Evolutionary conservation across 2,797 vertebrate genomes (phyloP), one percentile per base, ranked within the genome.

Genomic region (Lates japonicus): DNA sequence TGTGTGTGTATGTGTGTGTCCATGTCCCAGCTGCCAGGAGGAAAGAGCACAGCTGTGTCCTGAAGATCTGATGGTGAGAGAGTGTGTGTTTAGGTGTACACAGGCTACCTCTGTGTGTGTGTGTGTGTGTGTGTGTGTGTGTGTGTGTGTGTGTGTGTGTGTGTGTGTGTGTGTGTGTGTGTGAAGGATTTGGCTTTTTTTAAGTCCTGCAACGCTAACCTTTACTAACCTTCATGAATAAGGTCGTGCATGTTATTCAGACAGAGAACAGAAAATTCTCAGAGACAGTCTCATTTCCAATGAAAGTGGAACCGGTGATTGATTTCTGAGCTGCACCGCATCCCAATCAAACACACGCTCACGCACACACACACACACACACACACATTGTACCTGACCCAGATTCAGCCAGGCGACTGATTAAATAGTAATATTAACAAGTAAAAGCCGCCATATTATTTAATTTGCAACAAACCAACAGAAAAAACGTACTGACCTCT

Each of bases 1-100:
- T 71, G 70, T 68, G 42, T 71, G 51, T 80, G 41, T 80, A 42
- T 37, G 25, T 55, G 51, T 44, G 59, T 67, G 44, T 74, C 25
- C 5, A 20, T 69, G 42, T 81, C 65, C 55, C 72, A 88, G 79
- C 81, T 86, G 84, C 65, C 78, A 73, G 48, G 82, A 78, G 78
- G 68, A 73, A 70, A 68, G 63, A 71, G 44, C 37, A 76, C 86
- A 92, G 86, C 87, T 92, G 86, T 86, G 78, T 70, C 33, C 70
- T 72, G 62, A 76, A 81, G 35, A 35, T 74, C 72, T n/a, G 51
- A 29, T 22, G 33, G 14, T 52, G 39, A 44, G 44, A 20, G 71
- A 35, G 60, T 55, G 70, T 81, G 64, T 60, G 39, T 46, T 16
- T 59, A 14, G 54, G 35, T 46, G n/a, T n/a, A n/a, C n/a, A n/a